These are phyloP conservation scores for Yoshiicerus persimilis DNA, from an alignment of 1,140 invertebrate genomes.

Conservation along the genomic window DNA sequence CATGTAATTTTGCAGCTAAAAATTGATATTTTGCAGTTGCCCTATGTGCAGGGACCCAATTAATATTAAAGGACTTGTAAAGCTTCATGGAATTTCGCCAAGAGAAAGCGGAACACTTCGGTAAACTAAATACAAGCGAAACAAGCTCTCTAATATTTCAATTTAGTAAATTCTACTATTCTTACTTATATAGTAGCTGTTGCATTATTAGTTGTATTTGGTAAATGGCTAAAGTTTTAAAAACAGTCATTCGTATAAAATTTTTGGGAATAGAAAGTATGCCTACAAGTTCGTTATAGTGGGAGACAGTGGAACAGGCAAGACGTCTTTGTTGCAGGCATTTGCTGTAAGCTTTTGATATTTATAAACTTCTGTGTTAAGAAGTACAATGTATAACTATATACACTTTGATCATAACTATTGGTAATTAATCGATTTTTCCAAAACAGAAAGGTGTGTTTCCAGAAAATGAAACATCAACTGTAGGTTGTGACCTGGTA, in stretches of 20 bases:
- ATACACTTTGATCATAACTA: background rate
- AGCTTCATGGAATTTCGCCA: constrained; percentile 30
- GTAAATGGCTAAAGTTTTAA: too few relatives aligned
- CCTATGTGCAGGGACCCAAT: constrained; percentile 11
- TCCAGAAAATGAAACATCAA: background rate
- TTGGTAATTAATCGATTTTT: background rate
- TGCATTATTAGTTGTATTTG: background rate
- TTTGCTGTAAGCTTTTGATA: constrained; percentile 12
- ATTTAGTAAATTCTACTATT: background rate
- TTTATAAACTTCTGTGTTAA: too few relatives aligned
- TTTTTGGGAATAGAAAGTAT: background rate
- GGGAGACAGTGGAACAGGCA: constrained; percentile 36
- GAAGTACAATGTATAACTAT: background rate
- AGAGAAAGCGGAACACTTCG: background rate
- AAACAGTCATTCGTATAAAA: background rate
- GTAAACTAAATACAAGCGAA: background rate
- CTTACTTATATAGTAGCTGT: background rate
- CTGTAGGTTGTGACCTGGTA: constrained; percentile 31
- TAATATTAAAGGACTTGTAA: background rate
- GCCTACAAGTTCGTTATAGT: constrained; percentile 38
- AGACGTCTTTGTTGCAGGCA: constrained; percentile 27
- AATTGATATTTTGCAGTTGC: constrained; percentile 1
- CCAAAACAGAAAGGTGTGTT: background rate
- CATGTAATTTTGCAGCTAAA: too few relatives aligned
- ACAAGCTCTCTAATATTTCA: background rate